These are phyloP conservation scores for Boulengeromyrus knoepffleri DNA, from an alignment of 2,113 vertebrate genomes.

Conservation along the genomic window DNA sequence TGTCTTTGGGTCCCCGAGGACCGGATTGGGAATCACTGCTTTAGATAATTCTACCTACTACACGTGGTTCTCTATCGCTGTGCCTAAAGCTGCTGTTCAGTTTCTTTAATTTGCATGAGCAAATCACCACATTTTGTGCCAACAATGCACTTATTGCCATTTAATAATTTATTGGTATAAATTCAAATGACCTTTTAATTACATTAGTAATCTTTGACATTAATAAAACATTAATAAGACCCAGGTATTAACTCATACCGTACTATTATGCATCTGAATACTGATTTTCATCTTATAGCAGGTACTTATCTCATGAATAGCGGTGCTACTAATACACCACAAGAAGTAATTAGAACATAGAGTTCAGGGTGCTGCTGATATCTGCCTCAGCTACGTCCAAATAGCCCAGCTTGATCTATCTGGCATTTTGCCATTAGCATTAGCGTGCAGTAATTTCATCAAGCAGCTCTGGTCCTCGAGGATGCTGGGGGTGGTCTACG, in stretches of 20 bases:
- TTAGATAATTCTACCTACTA: not conserved
- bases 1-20: not conserved
- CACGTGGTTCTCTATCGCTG: not conserved
- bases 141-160: not conserved
- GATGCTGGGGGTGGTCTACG: not conserved
- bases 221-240: not conserved
- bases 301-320: not conserved
- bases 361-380: not conserved
- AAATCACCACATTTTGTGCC: not conserved
- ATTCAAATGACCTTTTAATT: not conserved
- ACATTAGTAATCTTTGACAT: not conserved
- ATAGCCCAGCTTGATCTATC: not conserved
- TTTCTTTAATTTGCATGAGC: not conserved
- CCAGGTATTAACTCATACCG: not conserved
- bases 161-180: not conserved
- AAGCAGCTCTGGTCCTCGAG: not conserved
- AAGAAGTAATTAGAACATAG: not conserved
- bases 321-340: not conserved
- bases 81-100: not conserved
- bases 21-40: not conserved
- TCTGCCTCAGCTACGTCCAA: not conserved
- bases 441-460: not conserved
- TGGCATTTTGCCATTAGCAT: not conserved
- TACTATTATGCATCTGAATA: not conserved
- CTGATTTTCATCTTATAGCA: not conserved